Base-by-base conservation (phyloP, 1,140 invertebrate species). In the Panulirus ornatus region DNA sequence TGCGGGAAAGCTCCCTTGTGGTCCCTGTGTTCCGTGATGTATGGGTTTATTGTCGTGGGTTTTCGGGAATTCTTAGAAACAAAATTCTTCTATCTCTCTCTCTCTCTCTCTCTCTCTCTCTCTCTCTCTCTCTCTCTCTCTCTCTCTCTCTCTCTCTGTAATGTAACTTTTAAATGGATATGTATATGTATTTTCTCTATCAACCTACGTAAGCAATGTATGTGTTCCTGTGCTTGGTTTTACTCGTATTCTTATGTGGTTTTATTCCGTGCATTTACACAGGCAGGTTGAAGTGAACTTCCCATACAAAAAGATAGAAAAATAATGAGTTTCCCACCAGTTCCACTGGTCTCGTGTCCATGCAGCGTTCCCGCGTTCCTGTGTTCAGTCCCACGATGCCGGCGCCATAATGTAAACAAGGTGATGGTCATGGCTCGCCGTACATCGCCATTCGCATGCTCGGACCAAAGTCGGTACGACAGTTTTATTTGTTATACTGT, bases 401-500 rank as follows among this genome's bases (percentile, higher is more conserved):
- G 47, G 30, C 51, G 27, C 51, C 79, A 82, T 82, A 82, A 82
- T 54, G 79, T 82, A 82, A 82, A 82, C 79, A 82, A 11, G 0
- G 51, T 38, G 47, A 82, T 82, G 30, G 34, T n/a, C 51, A 0
- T 3, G 30, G 0, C 36, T 19, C 11, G 47, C 79, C 34, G 51
- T 82, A 82, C 14, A 82, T 82, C 47, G 79, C 51, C 82, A 47
- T 73, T 84, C 40, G 14, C 58, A 42, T 78, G 47, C 84, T 34
- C 84, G 30, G 30, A 22, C 47, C 58, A 85, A 85, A 42, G 71
- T 40, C 51, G 0, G 47, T 51, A 36, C 42, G 84, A 58, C 84
- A 86, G 42, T 76, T 86, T 78, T 54, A 86, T 86, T 78, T 86
- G 47, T 78, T 63, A 58, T 76, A 63, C 71, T 78, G 51, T 76